Evolutionary conservation across 2,797 vertebrate genomes (phyloP).

Genomic region (Knipowitschia caucasica): DNA sequence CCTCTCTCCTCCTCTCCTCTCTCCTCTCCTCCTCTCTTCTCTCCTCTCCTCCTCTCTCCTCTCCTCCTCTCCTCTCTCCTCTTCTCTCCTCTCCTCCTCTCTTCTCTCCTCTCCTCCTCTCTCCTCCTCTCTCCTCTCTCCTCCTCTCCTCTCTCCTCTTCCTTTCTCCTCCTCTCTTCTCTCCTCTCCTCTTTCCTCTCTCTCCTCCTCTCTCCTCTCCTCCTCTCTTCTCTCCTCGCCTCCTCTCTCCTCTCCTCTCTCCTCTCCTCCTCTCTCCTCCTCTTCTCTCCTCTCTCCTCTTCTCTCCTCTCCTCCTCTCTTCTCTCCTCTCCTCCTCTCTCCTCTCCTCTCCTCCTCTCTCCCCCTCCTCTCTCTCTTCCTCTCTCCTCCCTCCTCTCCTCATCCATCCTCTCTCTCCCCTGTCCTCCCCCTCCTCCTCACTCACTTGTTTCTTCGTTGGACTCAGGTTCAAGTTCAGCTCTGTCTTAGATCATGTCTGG

Average conservation of each 20-base stretch:
- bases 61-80: slow-evolving; percentile 43
- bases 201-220: slow-evolving; percentile 3
- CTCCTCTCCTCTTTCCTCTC: slow-evolving; percentile 52
- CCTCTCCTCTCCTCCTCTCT: background rate
- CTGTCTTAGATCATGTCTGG: slow-evolving; percentile 98
- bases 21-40: slow-evolving; percentile 38
- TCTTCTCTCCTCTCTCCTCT: slow-evolving; percentile 38
- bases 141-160: slow-evolving; percentile 43
- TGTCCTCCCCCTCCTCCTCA: slow-evolving; percentile 43
- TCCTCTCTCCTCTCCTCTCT: slow-evolving; percentile 58
- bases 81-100: slow-evolving; percentile 47
- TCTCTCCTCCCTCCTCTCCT: slow-evolving; percentile 61
- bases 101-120: slow-evolving; percentile 53
- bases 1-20: slow-evolving; percentile 27
- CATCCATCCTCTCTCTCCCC: slow-evolving; percentile 60
- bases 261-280: slow-evolving; percentile 38
- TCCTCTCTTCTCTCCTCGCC: slow-evolving; percentile 69
- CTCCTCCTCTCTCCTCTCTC: slow-evolving; percentile 25
- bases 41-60: slow-evolving; percentile 50
- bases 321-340: background rate
- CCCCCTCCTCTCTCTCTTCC: slow-evolving; percentile 40
- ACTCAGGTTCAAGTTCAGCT: slow-evolving; percentile 94
- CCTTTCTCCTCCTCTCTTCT: slow-evolving; percentile 5
- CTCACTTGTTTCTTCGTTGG: slow-evolving; percentile 2
- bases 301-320: slow-evolving; percentile 48